Percentiles rank a stretch among this genome's conserved stretches.
These are phyloP conservation scores for Typhlichthys subterraneus DNA, from an alignment of 2,797 vertebrate species.

Conservation along the genomic window DNA sequence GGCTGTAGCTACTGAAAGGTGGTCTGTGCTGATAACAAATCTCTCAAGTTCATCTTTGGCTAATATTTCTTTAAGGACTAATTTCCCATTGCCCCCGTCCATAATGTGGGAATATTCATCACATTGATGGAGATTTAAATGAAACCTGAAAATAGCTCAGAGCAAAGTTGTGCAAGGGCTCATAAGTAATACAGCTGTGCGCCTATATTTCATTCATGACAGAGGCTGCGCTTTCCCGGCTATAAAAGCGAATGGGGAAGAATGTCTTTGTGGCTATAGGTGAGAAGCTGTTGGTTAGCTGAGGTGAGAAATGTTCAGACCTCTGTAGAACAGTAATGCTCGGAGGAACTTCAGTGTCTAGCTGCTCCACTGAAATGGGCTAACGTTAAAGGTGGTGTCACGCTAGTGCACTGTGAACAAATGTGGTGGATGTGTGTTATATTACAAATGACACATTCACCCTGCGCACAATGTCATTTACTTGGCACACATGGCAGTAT, in stretches of 20 bases:
- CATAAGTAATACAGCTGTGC: slow-evolving; percentile 72
- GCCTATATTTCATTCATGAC: slow-evolving; percentile 77
- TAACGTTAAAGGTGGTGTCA: slow-evolving; percentile 16
- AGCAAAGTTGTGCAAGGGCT: slow-evolving; percentile 67
- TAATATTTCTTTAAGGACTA: slow-evolving; percentile 49
- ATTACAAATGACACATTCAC: too few species aligned
- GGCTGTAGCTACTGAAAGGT: slow-evolving; percentile 44
- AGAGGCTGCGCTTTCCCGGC: slow-evolving; percentile 53
- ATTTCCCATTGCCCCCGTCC: slow-evolving; percentile 37
- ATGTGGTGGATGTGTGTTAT: too few species aligned
- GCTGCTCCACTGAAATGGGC: slow-evolving; percentile 17
- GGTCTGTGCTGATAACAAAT: slow-evolving; percentile 63
- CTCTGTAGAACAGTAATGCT: slow-evolving; percentile 28
- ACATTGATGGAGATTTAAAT: slow-evolving; percentile 64
- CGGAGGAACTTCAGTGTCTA: slow-evolving; percentile 25
- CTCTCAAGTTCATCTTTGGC: slow-evolving; percentile 61
- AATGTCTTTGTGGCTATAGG: slow-evolving; percentile 55
- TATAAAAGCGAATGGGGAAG: slow-evolving; percentile 36
- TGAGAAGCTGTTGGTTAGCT: slow-evolving; percentile 57
- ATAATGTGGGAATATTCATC: slow-evolving; percentile 54
- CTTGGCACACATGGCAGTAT: too few species aligned
- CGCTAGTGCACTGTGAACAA: neutral
- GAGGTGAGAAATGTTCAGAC: slow-evolving; percentile 53
- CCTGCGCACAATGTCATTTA: too few species aligned
- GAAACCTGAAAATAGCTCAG: slow-evolving; percentile 71